Percentiles rank a stretch among this genome's conserved stretches.
Evolutionary conservation across 1,140 invertebrate species (phyloP).

Genomic region (Drosophila auraria): DNA sequence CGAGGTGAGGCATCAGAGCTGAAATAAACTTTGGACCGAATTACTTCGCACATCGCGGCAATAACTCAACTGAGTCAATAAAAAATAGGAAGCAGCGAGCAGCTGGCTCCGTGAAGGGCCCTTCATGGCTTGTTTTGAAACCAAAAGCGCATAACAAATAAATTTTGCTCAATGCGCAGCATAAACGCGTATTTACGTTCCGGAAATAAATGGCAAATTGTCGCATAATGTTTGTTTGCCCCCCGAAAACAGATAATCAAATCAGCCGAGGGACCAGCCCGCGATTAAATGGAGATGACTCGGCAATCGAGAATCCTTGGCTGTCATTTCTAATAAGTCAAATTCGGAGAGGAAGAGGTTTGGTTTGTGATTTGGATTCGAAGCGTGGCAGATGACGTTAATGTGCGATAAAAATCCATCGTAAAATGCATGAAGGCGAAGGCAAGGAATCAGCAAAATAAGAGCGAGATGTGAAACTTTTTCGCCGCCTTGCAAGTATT

Average conservation of each 20-base stretch:
- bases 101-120: conserved; percentile 21
- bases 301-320: conserved; percentile 23
- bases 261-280: conserved; percentile 1
- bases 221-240: conserved; percentile 54
- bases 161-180: conserved; percentile 44
- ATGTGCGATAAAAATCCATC: conserved; percentile 41
- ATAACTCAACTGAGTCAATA: conserved; percentile 38
- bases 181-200: conserved; percentile 56
- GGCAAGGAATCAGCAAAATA: background rate
- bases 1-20: conserved; percentile 26
- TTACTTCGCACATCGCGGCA: conserved; percentile 21
- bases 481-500: conserved; percentile 19
- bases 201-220: conserved; percentile 59
- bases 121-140: conserved; percentile 45
- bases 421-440: conserved; percentile 15
- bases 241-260: conserved; percentile 30
- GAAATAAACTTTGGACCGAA: conserved; percentile 27
- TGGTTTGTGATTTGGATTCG: background rate
- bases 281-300: conserved; percentile 35
- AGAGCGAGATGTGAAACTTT: conserved; percentile 20
- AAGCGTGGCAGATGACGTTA: conserved; percentile 41
- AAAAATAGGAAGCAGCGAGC: conserved; percentile 23
- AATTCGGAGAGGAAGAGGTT: conserved; percentile 1
- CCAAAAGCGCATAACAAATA: conserved; percentile 48
- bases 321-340: conserved; percentile 32